These are phyloP conservation scores for Tubulanus polymorphus DNA, from an alignment of 2,888 invertebrate genomes.

Conservation along the genomic window DNA sequence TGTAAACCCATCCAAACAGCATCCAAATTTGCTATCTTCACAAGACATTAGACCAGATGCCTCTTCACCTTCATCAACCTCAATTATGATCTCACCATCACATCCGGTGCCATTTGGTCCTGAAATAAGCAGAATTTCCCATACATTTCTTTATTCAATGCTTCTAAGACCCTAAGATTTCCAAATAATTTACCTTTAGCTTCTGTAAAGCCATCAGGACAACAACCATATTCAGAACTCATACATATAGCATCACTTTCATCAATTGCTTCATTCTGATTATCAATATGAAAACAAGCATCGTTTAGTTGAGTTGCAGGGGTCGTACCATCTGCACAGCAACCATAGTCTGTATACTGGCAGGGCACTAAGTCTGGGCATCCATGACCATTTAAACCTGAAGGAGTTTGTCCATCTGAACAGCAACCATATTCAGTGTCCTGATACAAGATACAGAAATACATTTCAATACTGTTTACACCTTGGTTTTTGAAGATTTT, in stretches of 20 bases:
- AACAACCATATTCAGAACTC: constrained; percentile 57
- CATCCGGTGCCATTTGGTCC: too few relatives aligned
- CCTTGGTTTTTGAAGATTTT: too few relatives aligned
- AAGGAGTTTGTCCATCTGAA: constrained; percentile 73
- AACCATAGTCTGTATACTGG: constrained; percentile 55
- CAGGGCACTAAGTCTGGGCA: constrained; percentile 48
- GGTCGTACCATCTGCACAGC: constrained; percentile 57
- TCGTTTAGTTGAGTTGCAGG: too few relatives aligned
- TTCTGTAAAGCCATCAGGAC: neutral
- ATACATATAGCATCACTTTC: constrained; percentile 10
- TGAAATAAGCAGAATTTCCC: too few relatives aligned
- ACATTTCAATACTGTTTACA: neutral
- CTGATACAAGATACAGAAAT: neutral
- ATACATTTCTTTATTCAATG: too few relatives aligned
- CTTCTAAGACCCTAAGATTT: too few relatives aligned
- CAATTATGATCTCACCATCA: too few relatives aligned
- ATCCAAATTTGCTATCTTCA: constrained; percentile 62
- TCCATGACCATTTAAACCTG: constrained; percentile 61
- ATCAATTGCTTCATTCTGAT: neutral
- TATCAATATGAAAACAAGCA: too few relatives aligned
- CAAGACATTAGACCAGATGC: too few relatives aligned
- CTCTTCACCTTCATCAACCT: too few relatives aligned
- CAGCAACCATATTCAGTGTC: constrained; percentile 78
- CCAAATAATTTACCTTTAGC: too few relatives aligned
- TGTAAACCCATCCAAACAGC: constrained; percentile 78